Evolutionary conservation across 30 jellyfish, hydroid and myxozoan genomes (phyloP).

Genomic region (Chrysaora quinquecirrha): DNA sequence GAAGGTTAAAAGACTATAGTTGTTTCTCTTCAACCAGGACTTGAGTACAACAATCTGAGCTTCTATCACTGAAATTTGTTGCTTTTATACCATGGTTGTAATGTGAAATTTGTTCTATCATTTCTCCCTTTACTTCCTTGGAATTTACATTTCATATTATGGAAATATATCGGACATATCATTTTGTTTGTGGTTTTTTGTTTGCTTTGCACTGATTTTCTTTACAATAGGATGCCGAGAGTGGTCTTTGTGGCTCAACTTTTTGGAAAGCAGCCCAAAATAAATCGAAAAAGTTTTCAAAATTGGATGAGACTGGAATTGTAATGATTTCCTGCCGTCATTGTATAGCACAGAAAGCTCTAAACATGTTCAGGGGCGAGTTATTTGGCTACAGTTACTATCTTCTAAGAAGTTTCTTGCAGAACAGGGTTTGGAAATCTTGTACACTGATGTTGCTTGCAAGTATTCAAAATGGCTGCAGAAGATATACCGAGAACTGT

Average conservation of each 20-base stretch:
- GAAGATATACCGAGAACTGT: not conserved
- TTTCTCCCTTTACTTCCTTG: no score
- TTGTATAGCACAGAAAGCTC: conserved; percentile 36
- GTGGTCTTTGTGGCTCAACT: conserved; percentile 1
- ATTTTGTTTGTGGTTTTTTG: no score
- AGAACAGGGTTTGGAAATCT: not conserved
- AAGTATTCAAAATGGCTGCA: conserved; percentile 29
- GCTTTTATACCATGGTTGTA: not conserved
- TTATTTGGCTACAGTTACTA: conserved; percentile 44
- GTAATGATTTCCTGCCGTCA: conserved; percentile 43
- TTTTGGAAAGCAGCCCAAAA: not conserved
- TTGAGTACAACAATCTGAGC: no score
- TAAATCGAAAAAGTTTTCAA: not conserved
- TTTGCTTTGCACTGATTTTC: no score
- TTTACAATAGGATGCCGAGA: not conserved
- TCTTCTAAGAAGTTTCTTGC: conserved; percentile 9
- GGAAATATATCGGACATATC: no score
- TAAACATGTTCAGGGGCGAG: conserved; percentile 44
- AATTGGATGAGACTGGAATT: conserved; percentile 48
- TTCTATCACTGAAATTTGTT: not conserved
- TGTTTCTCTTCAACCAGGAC: no score
- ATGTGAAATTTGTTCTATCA: no score
- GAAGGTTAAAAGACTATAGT: no score
- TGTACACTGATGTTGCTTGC: conserved; percentile 47
- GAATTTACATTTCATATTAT: no score